These are phyloP conservation scores for Myotis findleyi DNA, from an alignment of 2,797 vertebrate genomes.

Conservation along the genomic window DNA sequence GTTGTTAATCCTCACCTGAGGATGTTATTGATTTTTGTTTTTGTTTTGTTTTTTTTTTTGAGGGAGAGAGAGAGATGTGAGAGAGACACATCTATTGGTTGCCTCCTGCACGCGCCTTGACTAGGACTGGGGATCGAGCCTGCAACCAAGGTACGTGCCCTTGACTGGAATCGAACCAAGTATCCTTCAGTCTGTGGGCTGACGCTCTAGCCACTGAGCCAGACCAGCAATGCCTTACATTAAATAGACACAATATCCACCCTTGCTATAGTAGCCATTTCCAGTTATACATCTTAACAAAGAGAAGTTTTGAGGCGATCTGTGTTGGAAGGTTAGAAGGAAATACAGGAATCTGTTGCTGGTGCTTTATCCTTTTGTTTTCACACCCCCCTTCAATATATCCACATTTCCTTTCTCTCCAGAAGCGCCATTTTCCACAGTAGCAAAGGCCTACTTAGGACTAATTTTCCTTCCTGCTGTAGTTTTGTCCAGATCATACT, in stretches of 20 bases:
- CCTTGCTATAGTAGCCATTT: neutral
- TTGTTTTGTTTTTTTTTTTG: too few relatives aligned
- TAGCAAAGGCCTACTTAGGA: conserved; percentile 12
- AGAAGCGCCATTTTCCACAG: conserved; percentile 11
- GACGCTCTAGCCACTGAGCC: too few relatives aligned
- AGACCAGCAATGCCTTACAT: neutral
- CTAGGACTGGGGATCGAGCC: too few relatives aligned
- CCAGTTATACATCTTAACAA: conserved; percentile 38
- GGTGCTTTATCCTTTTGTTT: neutral
- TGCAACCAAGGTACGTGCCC: too few relatives aligned
- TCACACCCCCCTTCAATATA: neutral
- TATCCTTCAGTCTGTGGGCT: too few relatives aligned
- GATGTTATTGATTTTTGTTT: too few relatives aligned
- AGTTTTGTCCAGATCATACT: neutral
- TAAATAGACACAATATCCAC: neutral
- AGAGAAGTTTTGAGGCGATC: neutral
- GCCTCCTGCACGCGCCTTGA: too few relatives aligned
- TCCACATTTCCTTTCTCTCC: conserved; percentile 33
- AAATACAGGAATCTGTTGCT: neutral
- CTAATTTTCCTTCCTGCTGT: conserved; percentile 28
- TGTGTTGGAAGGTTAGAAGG: neutral
- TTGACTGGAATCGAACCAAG: too few relatives aligned
- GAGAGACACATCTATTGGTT: too few relatives aligned
- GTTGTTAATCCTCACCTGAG: too few relatives aligned
- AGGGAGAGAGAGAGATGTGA: too few relatives aligned